These are phyloP conservation scores for Enhydra lutris DNA, from an alignment of 2,113 vertebrate genomes.

Conservation along the genomic window DNA sequence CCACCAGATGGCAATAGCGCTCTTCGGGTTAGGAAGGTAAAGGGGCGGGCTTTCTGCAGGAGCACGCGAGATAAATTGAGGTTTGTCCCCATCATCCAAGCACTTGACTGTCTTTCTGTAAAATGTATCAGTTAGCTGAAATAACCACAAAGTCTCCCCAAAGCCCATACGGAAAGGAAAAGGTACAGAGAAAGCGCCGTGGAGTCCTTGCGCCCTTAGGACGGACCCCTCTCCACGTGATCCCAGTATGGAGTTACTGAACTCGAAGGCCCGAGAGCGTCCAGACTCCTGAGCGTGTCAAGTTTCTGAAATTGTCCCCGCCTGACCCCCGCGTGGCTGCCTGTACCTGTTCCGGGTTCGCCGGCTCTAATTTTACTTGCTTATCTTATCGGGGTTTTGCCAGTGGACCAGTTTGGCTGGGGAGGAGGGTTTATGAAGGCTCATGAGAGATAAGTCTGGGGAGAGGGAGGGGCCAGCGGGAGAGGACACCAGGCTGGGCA, in stretches of 20 bases:
- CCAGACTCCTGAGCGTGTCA: background rate
- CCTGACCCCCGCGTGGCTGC: background rate
- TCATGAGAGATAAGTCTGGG: background rate
- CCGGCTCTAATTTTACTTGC: background rate
- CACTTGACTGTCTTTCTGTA: background rate
- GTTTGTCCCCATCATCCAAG: background rate
- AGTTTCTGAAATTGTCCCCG: background rate
- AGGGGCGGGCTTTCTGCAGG: fast-evolving
- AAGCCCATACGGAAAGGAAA: background rate
- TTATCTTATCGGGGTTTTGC: constrained; percentile 64
- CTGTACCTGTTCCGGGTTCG: background rate
- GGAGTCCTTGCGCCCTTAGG: background rate
- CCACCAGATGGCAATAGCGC: constrained; percentile 65
- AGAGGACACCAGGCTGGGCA: background rate
- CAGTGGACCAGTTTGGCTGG: background rate
- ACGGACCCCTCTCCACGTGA: fast-evolving
- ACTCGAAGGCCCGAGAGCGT: background rate
- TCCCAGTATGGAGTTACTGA: fast-evolving
- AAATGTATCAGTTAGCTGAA: background rate
- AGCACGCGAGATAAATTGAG: background rate
- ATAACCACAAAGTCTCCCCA: background rate
- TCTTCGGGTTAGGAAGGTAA: background rate
- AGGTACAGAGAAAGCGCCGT: background rate
- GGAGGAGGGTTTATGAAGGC: background rate
- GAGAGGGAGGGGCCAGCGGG: background rate